These are phyloP conservation scores for Pristionchus maxplancki DNA, from an alignment of 2,888 invertebrate species.

Conservation along the genomic window DNA sequence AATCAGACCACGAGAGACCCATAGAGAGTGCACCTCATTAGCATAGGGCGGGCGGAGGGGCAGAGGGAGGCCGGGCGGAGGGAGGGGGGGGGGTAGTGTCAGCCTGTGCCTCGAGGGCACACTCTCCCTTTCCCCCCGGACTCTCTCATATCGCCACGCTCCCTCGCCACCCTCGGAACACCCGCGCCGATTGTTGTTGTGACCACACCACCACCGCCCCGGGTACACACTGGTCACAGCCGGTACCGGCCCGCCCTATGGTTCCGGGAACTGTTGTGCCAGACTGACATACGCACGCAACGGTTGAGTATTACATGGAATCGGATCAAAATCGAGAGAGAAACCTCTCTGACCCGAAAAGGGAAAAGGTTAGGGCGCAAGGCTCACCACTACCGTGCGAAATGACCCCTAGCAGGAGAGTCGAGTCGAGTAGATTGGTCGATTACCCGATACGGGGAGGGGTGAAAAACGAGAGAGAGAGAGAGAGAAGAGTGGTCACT, in stretches of 20 bases:
- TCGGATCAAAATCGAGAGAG: neutral
- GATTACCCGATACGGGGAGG: slow-evolving; percentile 21
- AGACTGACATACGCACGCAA: neutral
- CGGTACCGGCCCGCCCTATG: neutral
- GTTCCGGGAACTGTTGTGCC: slow-evolving; percentile 11
- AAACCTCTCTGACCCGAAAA: slow-evolving; percentile 17
- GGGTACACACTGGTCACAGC: slow-evolving; percentile 8
- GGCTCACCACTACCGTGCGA: neutral
- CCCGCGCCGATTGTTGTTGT: neutral
- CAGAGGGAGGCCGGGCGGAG: too few relatives aligned
- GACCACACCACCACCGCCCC: neutral
- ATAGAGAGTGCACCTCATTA: slow-evolving; percentile 46
- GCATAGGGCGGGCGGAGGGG: slow-evolving; percentile 7
- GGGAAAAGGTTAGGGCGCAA: neutral
- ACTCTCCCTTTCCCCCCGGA: neutral
- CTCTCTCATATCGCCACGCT: neutral
- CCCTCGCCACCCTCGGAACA: slow-evolving; percentile 13
- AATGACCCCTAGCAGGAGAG: slow-evolving; percentile 10
- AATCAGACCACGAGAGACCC: neutral
- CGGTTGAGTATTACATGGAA: neutral
- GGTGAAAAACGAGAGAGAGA: slow-evolving; percentile 27
- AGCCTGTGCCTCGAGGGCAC: slow-evolving; percentile 48
- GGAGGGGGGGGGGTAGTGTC: slow-evolving; percentile 24
- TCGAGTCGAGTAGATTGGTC: neutral
- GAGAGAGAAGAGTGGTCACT: neutral